Evolutionary conservation across 2,113 vertebrate species (phyloP).

Genomic region (Pedionomus torquatus): DNA sequence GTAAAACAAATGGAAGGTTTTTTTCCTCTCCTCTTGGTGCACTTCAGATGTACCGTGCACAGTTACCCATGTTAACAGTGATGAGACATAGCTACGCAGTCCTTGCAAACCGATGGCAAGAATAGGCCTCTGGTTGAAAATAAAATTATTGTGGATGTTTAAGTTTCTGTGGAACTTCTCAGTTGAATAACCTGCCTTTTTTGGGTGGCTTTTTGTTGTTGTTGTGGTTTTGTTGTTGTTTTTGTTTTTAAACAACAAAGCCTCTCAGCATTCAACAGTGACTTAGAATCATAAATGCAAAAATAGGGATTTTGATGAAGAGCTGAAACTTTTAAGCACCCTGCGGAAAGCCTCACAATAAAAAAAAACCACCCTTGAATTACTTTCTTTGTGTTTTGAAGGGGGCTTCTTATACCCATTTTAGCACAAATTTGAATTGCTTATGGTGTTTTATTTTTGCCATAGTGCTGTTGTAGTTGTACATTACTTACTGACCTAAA

Average conservation of each 20-base stretch:
- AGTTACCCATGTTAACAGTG: constrained; percentile 4
- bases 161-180: constrained; percentile 22
- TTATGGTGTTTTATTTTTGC: constrained; percentile 61
- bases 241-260: neutral
- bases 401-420: constrained; percentile 18
- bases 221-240: neutral
- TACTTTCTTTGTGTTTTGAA: neutral
- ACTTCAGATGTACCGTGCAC: neutral
- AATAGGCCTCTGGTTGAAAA: constrained; percentile 8
- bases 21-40: constrained; percentile 10
- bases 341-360: constrained; percentile 24
- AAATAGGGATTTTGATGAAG: constrained; percentile 30
- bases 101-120: neutral
- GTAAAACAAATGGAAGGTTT: neutral
- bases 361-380: neutral
- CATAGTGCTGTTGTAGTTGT: constrained; percentile 52
- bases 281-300: constrained; percentile 31
- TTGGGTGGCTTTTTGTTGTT: neutral
- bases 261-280: constrained; percentile 13
- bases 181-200: neutral
- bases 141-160: neutral
- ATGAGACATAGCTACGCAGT: neutral
- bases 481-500: constrained; percentile 71
- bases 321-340: constrained; percentile 43
- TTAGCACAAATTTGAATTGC: constrained; percentile 52